These are phyloP conservation scores for Synaphobranchus kaupii DNA, from an alignment of 2,797 vertebrate species.

Conservation along the genomic window DNA sequence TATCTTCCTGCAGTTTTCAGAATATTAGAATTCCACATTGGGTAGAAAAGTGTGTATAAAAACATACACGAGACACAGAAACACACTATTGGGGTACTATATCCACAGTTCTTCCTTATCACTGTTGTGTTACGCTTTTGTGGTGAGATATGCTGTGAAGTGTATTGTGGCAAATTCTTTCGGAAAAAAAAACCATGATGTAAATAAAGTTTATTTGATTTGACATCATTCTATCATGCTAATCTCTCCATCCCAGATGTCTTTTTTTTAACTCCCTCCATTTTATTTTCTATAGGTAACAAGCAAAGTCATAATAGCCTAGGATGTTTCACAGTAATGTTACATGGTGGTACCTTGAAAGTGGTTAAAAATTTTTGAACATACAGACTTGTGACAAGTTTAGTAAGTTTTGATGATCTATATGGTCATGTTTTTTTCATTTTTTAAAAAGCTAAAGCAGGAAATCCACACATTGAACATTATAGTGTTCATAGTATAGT, in stretches of 20 bases:
- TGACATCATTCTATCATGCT: no score
- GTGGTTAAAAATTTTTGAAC: no score
- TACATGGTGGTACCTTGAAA: neutral
- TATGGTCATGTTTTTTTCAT: neutral
- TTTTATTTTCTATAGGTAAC: neutral
- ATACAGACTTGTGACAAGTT: neutral
- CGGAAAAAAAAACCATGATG: no score
- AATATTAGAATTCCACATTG: neutral
- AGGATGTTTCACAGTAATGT: neutral
- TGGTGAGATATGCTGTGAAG: no score
- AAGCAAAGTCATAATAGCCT: neutral
- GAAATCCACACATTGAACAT: neutral
- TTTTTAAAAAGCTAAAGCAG: neutral
- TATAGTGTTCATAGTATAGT: neutral
- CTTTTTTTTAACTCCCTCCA: neutral
- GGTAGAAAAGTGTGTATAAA: no score
- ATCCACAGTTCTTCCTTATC: no score
- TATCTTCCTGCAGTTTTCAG: neutral
- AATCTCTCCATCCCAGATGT: neutral
- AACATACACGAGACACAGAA: no score
- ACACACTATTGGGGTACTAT: no score
- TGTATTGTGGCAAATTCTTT: no score
- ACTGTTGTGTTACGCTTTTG: no score
- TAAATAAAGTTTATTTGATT: no score
- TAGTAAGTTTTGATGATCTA: neutral